Conservation (phyloP, 2,113 vertebrate genomes). For the Maylandia zebra region DNA sequence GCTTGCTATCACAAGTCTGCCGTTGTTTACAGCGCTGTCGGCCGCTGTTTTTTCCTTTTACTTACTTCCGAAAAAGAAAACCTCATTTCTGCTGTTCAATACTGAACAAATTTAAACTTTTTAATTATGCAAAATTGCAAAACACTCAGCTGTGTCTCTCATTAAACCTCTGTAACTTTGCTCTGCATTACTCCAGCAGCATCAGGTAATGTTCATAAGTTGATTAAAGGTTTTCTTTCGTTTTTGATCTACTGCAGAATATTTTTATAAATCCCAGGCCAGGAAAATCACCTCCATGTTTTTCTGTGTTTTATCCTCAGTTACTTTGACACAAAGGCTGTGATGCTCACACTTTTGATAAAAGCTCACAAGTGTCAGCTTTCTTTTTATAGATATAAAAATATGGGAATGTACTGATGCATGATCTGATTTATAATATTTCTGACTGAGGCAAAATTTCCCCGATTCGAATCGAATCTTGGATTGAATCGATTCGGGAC, state of each 20-base stretch:
- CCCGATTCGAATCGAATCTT: fast-evolving
- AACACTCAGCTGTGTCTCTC: fast-evolving
- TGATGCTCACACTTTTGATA: neutral
- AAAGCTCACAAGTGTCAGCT: fast-evolving
- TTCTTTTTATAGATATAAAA: neutral
- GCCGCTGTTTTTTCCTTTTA: fast-evolving
- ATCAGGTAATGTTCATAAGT: neutral
- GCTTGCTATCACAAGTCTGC: neutral
- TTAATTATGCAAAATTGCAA: neutral
- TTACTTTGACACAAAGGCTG: neutral
- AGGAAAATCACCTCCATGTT: fast-evolving
- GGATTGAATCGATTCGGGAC: fast-evolving
- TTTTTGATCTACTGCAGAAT: neutral
- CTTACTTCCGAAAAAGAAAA: fast-evolving
- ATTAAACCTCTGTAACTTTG: neutral
- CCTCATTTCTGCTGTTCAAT: fast-evolving
- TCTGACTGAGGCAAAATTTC: neutral
- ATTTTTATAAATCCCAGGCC: neutral
- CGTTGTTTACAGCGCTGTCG: too few relatives aligned
- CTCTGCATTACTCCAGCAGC: fast-evolving
- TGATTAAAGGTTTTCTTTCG: fast-evolving
- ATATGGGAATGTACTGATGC: neutral
- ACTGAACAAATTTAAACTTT: neutral
- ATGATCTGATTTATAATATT: neutral
- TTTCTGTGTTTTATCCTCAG: neutral